Conservation (phyloP, 92 coral and sea anemone species). For the Isaurus tuberculatus region DNA sequence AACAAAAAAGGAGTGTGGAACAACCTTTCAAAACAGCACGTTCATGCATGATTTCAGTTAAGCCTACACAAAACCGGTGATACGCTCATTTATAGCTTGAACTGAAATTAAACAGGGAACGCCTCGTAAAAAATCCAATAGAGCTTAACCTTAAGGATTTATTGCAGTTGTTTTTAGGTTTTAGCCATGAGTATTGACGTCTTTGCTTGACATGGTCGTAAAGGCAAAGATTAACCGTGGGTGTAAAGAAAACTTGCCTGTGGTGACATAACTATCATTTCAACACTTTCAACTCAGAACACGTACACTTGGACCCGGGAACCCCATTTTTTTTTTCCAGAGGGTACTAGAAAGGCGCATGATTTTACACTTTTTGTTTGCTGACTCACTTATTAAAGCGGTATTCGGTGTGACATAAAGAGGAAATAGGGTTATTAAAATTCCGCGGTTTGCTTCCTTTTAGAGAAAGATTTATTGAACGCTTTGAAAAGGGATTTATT, state of each 20-base stretch:
- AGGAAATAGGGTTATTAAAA: slow-evolving; percentile 20
- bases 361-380: neutral
- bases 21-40: neutral
- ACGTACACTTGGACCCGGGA: neutral
- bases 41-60: neutral
- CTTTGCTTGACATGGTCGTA: neutral
- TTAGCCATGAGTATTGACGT: neutral
- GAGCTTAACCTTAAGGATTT: neutral
- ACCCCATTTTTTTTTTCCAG: neutral
- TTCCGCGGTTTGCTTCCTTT: slow-evolving; percentile 43
- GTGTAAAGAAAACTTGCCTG: neutral
- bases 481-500: slow-evolving; percentile 26
- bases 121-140: neutral
- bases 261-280: neutral
- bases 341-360: slow-evolving; percentile 1
- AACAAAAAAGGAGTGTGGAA: neutral
- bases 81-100: neutral
- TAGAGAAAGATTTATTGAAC: slow-evolving; percentile 5
- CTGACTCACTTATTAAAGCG: neutral
- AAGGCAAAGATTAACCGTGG: neutral
- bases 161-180: neutral
- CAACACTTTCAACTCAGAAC: neutral
- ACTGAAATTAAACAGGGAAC: neutral
- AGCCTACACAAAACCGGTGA: neutral
- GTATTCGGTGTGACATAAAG: neutral